Conservation (phyloP, 2,888 invertebrate genomes). For the Scaptomyza tumidula region DNA sequence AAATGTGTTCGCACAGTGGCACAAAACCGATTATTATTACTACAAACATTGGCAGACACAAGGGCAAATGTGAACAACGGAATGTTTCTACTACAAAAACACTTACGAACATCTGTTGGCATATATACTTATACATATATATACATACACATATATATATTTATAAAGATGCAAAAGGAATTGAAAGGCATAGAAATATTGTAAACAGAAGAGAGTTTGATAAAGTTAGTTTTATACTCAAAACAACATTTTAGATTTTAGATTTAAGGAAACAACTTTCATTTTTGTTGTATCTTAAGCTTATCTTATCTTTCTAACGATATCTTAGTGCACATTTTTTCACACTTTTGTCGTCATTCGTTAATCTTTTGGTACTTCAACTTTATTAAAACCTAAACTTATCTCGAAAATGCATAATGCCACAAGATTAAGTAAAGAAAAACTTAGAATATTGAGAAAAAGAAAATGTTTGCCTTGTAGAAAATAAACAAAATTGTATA, state of each 20-base stretch:
- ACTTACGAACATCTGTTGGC: conserved; percentile 14
- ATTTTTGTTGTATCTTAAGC: background rate
- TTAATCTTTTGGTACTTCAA: background rate
- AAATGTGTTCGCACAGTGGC: conserved; percentile 74
- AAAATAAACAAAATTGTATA: conserved; percentile 14
- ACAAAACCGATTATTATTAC: conserved; percentile 28
- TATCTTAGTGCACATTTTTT: conserved; percentile 14
- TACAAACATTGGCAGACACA: conserved; percentile 5
- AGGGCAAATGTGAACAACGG: conserved; percentile 35
- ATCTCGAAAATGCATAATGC: background rate
- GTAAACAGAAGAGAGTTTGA: conserved; percentile 24
- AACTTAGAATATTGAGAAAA: background rate
- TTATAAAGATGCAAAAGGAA: conserved; percentile 10
- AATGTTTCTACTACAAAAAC: conserved; percentile 42
- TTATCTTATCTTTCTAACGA: conserved; percentile 13
- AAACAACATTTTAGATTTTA: background rate
- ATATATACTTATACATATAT: background rate
- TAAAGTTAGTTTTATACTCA: background rate
- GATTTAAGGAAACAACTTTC: background rate
- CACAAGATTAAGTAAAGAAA: background rate
- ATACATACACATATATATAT: background rate
- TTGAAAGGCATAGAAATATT: conserved; percentile 44
- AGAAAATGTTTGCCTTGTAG: conserved; percentile 32
- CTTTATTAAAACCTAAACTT: background rate
- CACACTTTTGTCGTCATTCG: background rate